phyloP scores from a whole-genome alignment of 2,888 invertebrate genomes.

The Deilephila porcellus region DNA sequence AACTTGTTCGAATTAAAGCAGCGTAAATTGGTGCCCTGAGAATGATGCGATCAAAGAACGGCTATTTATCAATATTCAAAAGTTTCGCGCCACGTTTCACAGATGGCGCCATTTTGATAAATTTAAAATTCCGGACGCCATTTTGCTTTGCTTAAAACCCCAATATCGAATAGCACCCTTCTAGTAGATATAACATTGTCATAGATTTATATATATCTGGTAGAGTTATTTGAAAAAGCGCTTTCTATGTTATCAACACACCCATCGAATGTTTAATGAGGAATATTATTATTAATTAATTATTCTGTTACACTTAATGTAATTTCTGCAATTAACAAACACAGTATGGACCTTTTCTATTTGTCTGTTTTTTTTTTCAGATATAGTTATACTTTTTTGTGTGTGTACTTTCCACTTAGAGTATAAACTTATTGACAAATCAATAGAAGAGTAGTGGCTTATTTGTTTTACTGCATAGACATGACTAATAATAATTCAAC shows the following conservation, averaged over 20 bases:
- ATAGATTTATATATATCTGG: conserved; percentile 60
- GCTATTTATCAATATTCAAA: not conserved
- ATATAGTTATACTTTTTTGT: no score
- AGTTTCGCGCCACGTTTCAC: conserved; percentile 3
- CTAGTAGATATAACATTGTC: conserved; percentile 61
- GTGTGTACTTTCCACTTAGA: no score
- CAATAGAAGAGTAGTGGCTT: no score
- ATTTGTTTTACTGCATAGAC: no score
- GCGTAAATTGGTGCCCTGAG: not conserved
- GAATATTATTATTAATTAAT: no score
- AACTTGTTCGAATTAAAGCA: no score
- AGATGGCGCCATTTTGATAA: conserved; percentile 25
- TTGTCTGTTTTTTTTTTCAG: no score
- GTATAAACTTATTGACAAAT: no score
- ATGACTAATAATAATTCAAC: no score
- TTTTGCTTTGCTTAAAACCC: conserved; percentile 54
- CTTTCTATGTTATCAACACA: conserved; percentile 59
- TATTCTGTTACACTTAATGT: no score
- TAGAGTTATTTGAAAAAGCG: conserved; percentile 53
- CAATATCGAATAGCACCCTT: conserved; percentile 56
- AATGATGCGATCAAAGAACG: not conserved
- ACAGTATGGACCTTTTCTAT: no score
- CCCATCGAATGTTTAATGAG: conserved; percentile 41
- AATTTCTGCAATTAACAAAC: no score
- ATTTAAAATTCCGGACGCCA: conserved; percentile 24